A percentile compares a stretch with the other conserved stretches of the same genome.
These are phyloP conservation scores for Alca torda DNA, from an alignment of 2,797 vertebrate genomes.

Conservation along the genomic window DNA sequence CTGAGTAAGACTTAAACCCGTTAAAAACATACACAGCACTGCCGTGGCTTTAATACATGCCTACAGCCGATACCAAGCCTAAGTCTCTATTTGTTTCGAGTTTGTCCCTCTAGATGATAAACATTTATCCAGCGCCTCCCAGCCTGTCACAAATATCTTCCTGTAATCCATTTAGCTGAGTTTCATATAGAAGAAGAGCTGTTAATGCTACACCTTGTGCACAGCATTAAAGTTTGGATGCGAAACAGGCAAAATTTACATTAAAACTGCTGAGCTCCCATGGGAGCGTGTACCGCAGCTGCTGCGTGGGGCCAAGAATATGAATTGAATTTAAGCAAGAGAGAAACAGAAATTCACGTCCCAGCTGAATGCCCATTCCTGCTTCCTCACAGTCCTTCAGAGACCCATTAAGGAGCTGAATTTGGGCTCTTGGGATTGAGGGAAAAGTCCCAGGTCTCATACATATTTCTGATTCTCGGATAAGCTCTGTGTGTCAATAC, in stretches of 20 bases:
- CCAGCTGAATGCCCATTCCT: not conserved
- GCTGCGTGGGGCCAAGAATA: not conserved
- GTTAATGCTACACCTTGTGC: not conserved
- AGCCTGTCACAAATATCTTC: not conserved
- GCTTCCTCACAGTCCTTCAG: not conserved
- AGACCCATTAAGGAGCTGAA: not conserved
- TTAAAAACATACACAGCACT: not conserved
- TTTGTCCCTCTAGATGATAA: not conserved
- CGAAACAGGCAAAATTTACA: not conserved
- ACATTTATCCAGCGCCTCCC: not conserved
- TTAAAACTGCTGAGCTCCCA: not conserved
- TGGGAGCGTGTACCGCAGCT: not conserved
- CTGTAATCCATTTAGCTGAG: not conserved
- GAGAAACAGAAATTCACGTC: not conserved
- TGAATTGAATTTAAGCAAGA: not conserved
- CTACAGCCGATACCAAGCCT: not conserved
- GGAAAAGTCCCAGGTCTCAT: not conserved
- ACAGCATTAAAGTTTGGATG: not conserved
- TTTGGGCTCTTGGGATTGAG: not conserved
- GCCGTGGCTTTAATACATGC: not conserved
- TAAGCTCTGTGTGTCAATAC: not conserved
- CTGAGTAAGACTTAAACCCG: not conserved
- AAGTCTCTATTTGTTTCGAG: not conserved
- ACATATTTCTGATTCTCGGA: not conserved
- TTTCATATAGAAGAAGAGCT: not conserved